Evolutionary conservation across 2,113 vertebrate species (phyloP).

Genomic region (Isichthys henryi): DNA sequence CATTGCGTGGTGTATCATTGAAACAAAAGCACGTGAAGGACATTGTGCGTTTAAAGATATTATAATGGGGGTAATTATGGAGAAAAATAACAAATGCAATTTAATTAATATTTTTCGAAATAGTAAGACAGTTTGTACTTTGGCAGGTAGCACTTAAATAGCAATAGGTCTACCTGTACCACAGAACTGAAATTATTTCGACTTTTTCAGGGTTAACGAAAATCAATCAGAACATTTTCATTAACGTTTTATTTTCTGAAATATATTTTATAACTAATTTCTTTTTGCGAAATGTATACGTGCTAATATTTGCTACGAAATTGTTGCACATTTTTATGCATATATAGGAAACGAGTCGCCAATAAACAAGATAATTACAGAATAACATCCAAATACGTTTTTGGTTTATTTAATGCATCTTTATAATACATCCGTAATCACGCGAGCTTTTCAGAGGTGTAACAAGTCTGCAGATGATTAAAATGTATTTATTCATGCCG

Average conservation of each 20-base stretch:
- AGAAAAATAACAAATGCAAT: not conserved
- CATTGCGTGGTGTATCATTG: not conserved
- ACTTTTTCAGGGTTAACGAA: not conserved
- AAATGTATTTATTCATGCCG: not conserved
- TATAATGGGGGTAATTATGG: not conserved
- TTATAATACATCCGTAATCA: not conserved
- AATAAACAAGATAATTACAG: not conserved
- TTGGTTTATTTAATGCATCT: not conserved
- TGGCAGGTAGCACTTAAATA: not conserved
- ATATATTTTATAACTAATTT: not conserved
- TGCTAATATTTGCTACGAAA: not conserved
- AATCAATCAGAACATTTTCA: not conserved
- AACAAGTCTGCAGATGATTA: not conserved
- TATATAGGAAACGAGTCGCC: not conserved
- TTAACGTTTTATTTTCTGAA: not conserved
- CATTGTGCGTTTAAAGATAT: not conserved
- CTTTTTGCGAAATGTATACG: not conserved
- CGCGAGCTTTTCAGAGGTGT: not conserved
- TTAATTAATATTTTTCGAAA: not conserved
- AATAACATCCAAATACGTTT: not conserved
- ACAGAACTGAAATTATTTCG: not conserved
- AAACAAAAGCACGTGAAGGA: not conserved
- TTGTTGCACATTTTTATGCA: not conserved
- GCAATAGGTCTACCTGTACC: not conserved
- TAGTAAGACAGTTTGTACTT: not conserved